Evolutionary conservation across 2,888 invertebrate species (phyloP).

Genomic region (Herminia tarsipennalis): DNA sequence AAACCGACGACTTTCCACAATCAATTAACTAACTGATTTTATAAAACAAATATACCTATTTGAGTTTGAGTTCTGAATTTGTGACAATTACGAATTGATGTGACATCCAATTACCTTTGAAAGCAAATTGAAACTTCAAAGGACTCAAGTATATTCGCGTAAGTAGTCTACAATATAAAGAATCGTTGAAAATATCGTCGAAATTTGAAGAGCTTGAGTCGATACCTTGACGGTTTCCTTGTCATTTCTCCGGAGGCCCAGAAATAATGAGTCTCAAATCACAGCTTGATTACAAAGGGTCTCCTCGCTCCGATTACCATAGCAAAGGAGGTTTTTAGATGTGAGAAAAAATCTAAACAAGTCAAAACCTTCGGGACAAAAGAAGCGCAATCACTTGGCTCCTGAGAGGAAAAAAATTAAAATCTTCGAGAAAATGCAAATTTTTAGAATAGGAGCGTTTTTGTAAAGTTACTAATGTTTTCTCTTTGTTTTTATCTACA

Average conservation of each 20-base stretch:
- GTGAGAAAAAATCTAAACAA: conserved; percentile 39
- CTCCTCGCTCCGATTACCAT: conserved; percentile 41
- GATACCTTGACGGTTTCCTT: conserved; percentile 4
- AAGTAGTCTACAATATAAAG: neutral
- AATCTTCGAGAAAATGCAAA: conserved; percentile 7
- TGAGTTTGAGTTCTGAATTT: too few species aligned
- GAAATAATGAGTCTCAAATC: conserved; percentile 52
- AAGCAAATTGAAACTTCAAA: too few species aligned
- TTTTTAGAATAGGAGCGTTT: conserved; percentile 3
- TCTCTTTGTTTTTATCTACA: too few species aligned
- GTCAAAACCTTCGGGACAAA: conserved; percentile 32
- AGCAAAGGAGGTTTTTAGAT: conserved; percentile 36
- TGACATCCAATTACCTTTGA: too few species aligned
- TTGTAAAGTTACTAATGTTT: conserved; percentile 2
- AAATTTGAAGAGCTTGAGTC: neutral
- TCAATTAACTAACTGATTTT: too few species aligned
- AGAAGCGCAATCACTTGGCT: conserved; percentile 30
- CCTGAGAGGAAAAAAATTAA: conserved; percentile 22
- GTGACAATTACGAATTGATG: too few species aligned
- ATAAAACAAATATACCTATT: too few species aligned
- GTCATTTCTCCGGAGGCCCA: conserved; percentile 25
- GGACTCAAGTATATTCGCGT: too few species aligned
- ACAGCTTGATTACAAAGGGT: conserved; percentile 45
- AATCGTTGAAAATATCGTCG: neutral
- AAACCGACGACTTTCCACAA: too few species aligned